These are phyloP conservation scores for Littorina saxatilis DNA, from an alignment of 1,140 invertebrate species.

Conservation along the genomic window DNA sequence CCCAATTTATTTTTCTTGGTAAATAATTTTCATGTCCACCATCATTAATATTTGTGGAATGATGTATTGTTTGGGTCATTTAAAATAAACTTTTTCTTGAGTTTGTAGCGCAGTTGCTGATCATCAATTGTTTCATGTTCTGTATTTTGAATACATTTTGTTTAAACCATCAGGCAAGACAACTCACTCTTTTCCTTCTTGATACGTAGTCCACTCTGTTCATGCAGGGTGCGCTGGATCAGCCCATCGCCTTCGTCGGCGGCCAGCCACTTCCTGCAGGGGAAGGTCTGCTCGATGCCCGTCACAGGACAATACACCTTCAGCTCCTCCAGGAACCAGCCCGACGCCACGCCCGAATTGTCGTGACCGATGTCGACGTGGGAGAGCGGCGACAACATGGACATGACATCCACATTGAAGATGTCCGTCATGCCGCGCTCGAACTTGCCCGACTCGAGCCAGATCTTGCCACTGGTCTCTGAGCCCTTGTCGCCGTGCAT, in stretches of 20 bases:
- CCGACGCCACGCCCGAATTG: conserved; percentile 68
- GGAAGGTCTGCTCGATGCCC: conserved; percentile 74
- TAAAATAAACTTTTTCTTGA: no score
- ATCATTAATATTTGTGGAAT: no score
- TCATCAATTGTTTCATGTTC: no score
- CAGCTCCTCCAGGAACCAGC: conserved; percentile 73
- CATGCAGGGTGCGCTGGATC: conserved; percentile 72
- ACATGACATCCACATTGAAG: conserved; percentile 70
- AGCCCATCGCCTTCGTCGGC: conserved; percentile 71
- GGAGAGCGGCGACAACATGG: conserved; percentile 71
- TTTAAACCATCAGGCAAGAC: no score
- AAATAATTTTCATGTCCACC: no score
- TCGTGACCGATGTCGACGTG: conserved; percentile 74
- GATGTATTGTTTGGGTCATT: no score
- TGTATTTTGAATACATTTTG: no score
- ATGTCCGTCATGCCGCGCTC: conserved; percentile 69
- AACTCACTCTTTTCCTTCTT: conserved; percentile 71
- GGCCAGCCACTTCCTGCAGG: conserved; percentile 73
- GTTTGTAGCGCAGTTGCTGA: no score
- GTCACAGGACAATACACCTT: conserved; percentile 70
- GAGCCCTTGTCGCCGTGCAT: conserved; percentile 68
- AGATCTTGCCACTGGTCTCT: conserved; percentile 73
- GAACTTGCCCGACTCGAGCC: conserved; percentile 72
- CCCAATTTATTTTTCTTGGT: no score
- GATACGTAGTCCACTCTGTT: conserved; percentile 67